Evolutionary conservation across 2,888 invertebrate species (phyloP).

Genomic region (Patella ulyssiponensis): DNA sequence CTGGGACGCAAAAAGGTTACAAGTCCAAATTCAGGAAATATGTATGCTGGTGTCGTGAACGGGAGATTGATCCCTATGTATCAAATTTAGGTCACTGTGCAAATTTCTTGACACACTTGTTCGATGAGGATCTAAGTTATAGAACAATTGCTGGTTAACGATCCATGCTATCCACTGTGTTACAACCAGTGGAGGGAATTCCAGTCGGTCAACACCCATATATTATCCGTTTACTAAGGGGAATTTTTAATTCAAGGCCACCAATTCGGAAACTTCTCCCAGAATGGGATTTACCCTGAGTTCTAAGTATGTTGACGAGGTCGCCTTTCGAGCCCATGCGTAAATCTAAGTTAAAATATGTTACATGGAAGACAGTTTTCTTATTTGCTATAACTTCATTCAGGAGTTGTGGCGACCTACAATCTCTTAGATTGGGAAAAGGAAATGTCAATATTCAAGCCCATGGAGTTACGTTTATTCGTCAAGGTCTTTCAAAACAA

Average conservation of each 20-base stretch:
- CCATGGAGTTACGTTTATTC: neutral
- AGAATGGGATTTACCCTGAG: neutral
- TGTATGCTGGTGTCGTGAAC: constrained; percentile 39
- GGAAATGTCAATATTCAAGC: constrained; percentile 1
- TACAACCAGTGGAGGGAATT: neutral
- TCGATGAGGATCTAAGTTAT: neutral
- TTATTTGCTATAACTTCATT: neutral
- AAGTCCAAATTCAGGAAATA: constrained; percentile 28
- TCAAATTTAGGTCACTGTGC: neutral
- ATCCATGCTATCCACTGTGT: neutral
- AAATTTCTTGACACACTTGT: neutral
- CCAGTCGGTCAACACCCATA: neutral
- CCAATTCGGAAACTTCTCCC: neutral
- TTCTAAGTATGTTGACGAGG: neutral
- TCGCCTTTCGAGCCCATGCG: neutral
- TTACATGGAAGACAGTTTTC: neutral
- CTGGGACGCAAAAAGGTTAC: constrained; percentile 38
- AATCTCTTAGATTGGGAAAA: neutral
- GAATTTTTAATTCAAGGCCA: neutral
- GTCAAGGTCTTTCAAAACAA: constrained; percentile 8
- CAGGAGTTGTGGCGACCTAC: neutral
- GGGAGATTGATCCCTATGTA: constrained; percentile 33
- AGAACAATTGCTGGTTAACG: neutral
- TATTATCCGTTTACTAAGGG: neutral
- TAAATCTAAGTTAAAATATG: neutral